Base-by-base conservation (phyloP, 1,140 invertebrate genomes). In the Lithobius niger region DNA sequence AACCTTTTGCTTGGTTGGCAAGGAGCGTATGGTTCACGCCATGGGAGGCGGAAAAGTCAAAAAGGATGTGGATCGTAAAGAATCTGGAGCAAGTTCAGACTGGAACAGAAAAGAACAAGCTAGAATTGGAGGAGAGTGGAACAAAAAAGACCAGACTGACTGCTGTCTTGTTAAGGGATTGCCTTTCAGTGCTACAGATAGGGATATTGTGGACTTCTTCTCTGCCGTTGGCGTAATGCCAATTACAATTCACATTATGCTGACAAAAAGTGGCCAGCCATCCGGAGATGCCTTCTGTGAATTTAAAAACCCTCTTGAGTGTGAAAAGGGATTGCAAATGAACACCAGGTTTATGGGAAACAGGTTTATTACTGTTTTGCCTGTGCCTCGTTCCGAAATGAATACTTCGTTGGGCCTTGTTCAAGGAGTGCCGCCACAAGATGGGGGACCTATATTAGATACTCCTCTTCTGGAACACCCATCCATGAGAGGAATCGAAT, bases 241-340 rank as follows among this genome's bases (percentile, higher is more conserved):
- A 0, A 74, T 77, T 25, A 78, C 82, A 56, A 86, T 91, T 56
- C 84, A 89, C 62, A 78, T 89, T 55, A 76, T 91, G 67, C 71
- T 81, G 15, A 83, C 82, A 59, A 68, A 78, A 4, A 74, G 74
- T 43, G 79, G 82, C 1, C 74, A 79, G 57, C 82, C 84, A 0
- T 79, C 79, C 0, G 88, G 89, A 0, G 82, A 89, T 60, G 88
- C 86, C 31, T 89, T 87, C 65, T 86, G 88, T 60, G 88, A 93
- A 65, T 93, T 94, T 65, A 69, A 74, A 10, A 77, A 75, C 16
- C 56, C 69, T 0, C 76, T 79, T 26, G 84, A 91, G 62, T 84
- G 84, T 1, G 70, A 77, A 10, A 70, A 74, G 52, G 88, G 87
- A 0, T 67, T 80, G 6, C 69, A 75, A 0, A 88, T 87, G 64